Evolutionary conservation across 1,140 invertebrate genomes (phyloP).

Genomic region (Drosophila rufa): DNA sequence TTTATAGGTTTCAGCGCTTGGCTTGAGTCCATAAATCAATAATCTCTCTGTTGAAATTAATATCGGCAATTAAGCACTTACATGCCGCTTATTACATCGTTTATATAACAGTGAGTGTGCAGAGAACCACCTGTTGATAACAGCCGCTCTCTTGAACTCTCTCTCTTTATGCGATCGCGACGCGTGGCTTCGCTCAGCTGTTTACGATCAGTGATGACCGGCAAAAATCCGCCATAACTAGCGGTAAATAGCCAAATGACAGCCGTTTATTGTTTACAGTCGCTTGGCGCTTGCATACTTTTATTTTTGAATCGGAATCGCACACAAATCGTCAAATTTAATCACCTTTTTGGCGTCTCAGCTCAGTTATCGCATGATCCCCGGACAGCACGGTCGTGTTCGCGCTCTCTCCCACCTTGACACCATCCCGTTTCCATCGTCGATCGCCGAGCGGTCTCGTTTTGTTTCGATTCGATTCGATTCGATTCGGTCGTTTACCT

Average conservation of each 20-base stretch:
- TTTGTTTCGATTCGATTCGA: constrained; percentile 23
- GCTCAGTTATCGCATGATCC: constrained; percentile 74
- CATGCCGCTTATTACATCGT: constrained; percentile 19
- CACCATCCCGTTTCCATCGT: constrained; percentile 1
- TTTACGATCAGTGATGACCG: constrained; percentile 16
- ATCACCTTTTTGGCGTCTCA: constrained; percentile 68
- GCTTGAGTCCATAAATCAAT: constrained; percentile 26
- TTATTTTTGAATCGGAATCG: constrained; percentile 71
- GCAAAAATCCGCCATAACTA: constrained; percentile 8
- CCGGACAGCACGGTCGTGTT: constrained; percentile 68
- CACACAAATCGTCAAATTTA: constrained; percentile 69
- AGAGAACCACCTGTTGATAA: constrained; percentile 54
- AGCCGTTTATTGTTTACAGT: constrained; percentile 62
- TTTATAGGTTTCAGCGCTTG: constrained; percentile 17
- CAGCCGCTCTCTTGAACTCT: background rate
- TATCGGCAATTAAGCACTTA: constrained; percentile 33
- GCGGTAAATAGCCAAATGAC: constrained; percentile 5
- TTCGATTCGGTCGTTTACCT: constrained; percentile 57
- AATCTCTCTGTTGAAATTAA: constrained; percentile 30
- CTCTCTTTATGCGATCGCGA: constrained; percentile 25
- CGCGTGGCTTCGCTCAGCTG: constrained; percentile 68
- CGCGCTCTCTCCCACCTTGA: constrained; percentile 18
- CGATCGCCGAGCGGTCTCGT: constrained; percentile 24
- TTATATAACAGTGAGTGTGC: constrained; percentile 55
- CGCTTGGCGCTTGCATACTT: constrained; percentile 51